A percentile compares a stretch with the other conserved stretches of the same genome.
Evolutionary conservation across 23 tunicate species (phyloP).

Genomic region (Oikopleura vanhoeffeni): DNA sequence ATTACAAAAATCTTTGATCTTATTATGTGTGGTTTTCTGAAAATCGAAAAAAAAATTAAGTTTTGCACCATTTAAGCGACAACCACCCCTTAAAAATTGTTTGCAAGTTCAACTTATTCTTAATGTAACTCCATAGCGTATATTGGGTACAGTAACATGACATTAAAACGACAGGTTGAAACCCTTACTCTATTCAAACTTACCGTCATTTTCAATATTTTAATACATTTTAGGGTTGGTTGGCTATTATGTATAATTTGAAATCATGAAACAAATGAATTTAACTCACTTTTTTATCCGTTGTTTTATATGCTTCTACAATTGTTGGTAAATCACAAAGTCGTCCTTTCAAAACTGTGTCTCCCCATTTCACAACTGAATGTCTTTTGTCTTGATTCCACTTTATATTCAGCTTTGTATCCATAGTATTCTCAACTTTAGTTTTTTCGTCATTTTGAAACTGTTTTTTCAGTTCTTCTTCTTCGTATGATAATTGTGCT

Average conservation of each 20-base stretch:
- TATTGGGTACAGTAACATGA: not conserved
- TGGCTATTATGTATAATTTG: too few species aligned
- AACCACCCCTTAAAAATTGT: too few species aligned
- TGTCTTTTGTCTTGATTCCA: constrained; percentile 9
- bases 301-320: not conserved
- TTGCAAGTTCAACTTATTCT: not conserved
- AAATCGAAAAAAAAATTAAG: too few species aligned
- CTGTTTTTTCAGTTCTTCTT: not conserved
- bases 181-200: not conserved
- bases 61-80: too few species aligned
- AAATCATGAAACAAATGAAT: too few species aligned
- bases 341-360: not conserved
- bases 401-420: not conserved
- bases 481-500: not conserved
- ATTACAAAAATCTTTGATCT: too few species aligned
- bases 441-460: not conserved
- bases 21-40: too few species aligned
- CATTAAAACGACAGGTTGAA: not conserved
- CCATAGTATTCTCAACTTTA: not conserved
- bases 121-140: not conserved
- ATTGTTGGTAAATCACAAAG: not conserved
- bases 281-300: not conserved
- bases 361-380: not conserved
- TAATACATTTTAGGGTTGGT: not conserved
- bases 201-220: not conserved